A percentile compares a stretch with the other conserved stretches of the same genome.
Evolutionary conservation across 2,113 vertebrate species (phyloP).

Genomic region (Rhea americana): DNA sequence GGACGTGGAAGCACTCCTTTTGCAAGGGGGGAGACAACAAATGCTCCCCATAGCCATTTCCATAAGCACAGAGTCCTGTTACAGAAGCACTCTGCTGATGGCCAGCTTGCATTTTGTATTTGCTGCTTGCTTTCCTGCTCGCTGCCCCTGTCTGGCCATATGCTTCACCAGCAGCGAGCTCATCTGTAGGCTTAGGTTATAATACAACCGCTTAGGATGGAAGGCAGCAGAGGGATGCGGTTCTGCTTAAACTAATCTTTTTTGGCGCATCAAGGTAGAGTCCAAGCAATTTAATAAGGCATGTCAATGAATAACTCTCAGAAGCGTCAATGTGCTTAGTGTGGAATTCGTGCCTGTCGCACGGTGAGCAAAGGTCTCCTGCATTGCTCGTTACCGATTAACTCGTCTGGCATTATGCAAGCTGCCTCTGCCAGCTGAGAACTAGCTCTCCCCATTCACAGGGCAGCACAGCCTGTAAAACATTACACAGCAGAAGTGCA

Average conservation of each 20-base stretch:
- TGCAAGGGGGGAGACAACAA: accelerated
- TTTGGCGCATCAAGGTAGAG: not conserved
- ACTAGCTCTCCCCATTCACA: slow-evolving; percentile 40
- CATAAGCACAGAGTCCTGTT: not conserved
- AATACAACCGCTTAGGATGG: not conserved
- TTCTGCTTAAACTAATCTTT: not conserved
- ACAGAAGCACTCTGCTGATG: not conserved
- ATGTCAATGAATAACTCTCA: slow-evolving; percentile 71
- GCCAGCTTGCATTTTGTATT: not conserved
- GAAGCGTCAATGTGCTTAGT: slow-evolving; percentile 50
- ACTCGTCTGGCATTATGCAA: slow-evolving; percentile 62
- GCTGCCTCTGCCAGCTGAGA: slow-evolving; percentile 21
- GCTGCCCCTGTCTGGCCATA: not conserved
- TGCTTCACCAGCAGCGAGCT: not conserved
- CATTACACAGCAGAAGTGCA: slow-evolving; percentile 33
- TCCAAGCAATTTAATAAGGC: slow-evolving; percentile 35
- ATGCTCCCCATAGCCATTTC: not conserved
- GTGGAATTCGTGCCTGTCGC: slow-evolving; percentile 47
- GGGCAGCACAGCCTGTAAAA: slow-evolving; percentile 34
- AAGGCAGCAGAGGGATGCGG: not conserved
- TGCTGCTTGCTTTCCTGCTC: not conserved
- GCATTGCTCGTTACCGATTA: slow-evolving; percentile 68
- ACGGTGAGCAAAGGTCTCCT: slow-evolving; percentile 74
- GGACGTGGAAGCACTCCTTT: accelerated
- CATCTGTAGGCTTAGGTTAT: not conserved